These are phyloP conservation scores for Hirtodrosophila histrioides DNA, from an alignment of 2,888 invertebrate species.

Conservation along the genomic window DNA sequence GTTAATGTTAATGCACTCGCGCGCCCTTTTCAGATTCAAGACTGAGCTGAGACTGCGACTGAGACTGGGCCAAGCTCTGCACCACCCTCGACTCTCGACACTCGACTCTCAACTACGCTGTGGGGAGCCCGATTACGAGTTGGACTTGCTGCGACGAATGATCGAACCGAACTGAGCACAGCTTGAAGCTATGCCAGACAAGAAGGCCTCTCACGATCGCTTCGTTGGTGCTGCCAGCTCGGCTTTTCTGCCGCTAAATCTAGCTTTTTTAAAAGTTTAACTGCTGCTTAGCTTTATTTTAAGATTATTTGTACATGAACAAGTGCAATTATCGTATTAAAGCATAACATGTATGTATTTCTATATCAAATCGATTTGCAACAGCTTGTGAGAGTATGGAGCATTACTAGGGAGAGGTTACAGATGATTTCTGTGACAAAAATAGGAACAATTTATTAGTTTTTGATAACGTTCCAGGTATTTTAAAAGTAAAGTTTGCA, in stretches of 20 bases:
- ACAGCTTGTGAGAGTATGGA: neutral
- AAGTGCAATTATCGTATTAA: neutral
- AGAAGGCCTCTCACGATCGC: conserved; percentile 40
- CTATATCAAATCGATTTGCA: neutral
- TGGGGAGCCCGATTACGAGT: conserved; percentile 47
- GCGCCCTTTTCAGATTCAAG: conserved; percentile 54
- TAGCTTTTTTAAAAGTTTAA: conserved; percentile 5
- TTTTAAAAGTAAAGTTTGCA: too few species aligned
- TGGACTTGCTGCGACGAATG: conserved; percentile 68
- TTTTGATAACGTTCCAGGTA: too few species aligned
- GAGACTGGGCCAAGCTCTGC: conserved; percentile 57
- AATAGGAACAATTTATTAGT: too few species aligned
- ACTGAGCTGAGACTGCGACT: conserved; percentile 16
- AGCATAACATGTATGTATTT: neutral
- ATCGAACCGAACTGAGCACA: conserved; percentile 67
- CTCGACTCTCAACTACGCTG: conserved; percentile 36
- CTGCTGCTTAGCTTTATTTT: too few species aligned
- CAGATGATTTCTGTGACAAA: too few species aligned
- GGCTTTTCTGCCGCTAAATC: conserved; percentile 18
- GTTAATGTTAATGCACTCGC: conserved; percentile 57
- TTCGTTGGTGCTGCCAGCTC: conserved; percentile 11
- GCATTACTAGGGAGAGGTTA: too few species aligned
- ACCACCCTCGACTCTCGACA: conserved; percentile 67
- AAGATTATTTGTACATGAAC: neutral
- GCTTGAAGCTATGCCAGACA: conserved; percentile 40